Evolutionary conservation across 2,888 invertebrate genomes (phyloP).

Genomic region (Atrina japonica): DNA sequence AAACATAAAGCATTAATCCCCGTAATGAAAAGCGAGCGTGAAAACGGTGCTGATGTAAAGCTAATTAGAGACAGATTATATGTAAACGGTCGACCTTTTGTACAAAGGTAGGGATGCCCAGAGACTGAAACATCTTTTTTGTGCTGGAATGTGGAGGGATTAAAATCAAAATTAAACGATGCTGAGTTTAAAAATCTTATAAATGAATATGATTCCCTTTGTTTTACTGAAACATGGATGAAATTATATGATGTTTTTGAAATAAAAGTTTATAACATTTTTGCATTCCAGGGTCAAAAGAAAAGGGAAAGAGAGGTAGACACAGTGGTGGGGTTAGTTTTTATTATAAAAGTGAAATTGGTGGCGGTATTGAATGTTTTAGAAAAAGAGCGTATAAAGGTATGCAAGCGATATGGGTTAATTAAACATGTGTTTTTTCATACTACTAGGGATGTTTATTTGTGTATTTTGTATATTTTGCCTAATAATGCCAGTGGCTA

Average conservation of each 20-base stretch:
- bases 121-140: too few relatives aligned
- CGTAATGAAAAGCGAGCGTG: neutral
- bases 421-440: neutral
- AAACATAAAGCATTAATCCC: neutral
- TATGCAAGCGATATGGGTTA: neutral
- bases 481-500: neutral
- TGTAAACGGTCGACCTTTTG: neutral
- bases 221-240: neutral
- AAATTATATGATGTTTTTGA: neutral
- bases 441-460: neutral
- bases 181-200: neutral
- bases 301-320: too few relatives aligned
- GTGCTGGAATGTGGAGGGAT: too few relatives aligned
- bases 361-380: neutral
- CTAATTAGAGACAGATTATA: neutral
- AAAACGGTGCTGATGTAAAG: neutral
- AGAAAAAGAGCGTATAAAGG: neutral
- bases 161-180: neutral
- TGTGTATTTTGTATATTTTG: constrained; percentile 6
- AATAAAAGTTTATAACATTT: too few relatives aligned
- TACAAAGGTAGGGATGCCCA: neutral
- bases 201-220: neutral
- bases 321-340: constrained; percentile 1
- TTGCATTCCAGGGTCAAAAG: too few relatives aligned
- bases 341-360: neutral